phyloP scores from a whole-genome alignment of 2,797 vertebrate genomes.

The Phrynocephalus forsythii region DNA sequence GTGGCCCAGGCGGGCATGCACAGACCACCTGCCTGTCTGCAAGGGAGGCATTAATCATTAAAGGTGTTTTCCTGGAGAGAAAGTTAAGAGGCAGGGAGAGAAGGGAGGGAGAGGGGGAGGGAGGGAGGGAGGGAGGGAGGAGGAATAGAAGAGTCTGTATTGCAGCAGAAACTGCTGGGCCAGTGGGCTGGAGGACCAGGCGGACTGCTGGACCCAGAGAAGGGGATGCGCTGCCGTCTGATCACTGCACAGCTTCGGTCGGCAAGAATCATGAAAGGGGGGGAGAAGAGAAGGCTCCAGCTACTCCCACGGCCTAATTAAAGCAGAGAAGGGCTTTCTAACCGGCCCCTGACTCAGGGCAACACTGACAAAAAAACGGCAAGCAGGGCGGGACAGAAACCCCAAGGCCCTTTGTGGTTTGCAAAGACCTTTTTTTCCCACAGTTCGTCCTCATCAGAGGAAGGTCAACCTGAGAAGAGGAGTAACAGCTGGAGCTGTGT shows the following conservation, averaged over 20 bases:
- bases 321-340: not conserved
- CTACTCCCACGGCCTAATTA: too few relatives aligned
- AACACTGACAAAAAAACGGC: too few relatives aligned
- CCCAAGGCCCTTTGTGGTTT: too few relatives aligned
- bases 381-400: not conserved
- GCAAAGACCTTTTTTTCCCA: too few relatives aligned
- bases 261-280: not conserved
- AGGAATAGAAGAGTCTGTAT: slow-evolving; percentile 19
- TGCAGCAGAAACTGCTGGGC: slow-evolving; percentile 40
- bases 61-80: slow-evolving; percentile 60
- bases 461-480: not conserved
- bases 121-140: not conserved
- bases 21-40: slow-evolving; percentile 63
- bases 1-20: slow-evolving; percentile 33
- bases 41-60: slow-evolving; percentile 77
- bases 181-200: not conserved
- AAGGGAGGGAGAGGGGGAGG: not conserved
- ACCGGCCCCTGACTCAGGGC: not conserved
- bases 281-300: not conserved
- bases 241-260: too few relatives aligned
- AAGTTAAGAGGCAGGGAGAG: not conserved
- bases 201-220: not conserved
- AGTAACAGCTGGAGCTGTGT: not conserved
- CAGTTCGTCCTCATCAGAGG: not conserved
- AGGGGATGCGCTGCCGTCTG: not conserved